Evolutionary conservation across 2,113 vertebrate species (phyloP).

Genomic region (Melospiza melodia): DNA sequence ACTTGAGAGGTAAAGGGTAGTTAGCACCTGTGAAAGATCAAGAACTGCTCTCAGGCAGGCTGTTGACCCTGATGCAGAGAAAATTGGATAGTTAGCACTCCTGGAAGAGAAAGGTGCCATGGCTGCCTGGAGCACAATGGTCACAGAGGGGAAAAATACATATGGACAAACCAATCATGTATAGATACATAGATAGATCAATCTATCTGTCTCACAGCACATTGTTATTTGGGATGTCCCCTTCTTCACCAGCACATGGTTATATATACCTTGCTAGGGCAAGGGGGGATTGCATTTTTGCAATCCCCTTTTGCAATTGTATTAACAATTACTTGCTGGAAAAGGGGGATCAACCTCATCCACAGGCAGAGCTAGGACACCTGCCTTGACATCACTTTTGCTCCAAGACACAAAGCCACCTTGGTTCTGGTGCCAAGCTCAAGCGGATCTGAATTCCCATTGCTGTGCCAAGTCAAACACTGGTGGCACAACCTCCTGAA

Average conservation of each 20-base stretch:
- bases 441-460: background rate
- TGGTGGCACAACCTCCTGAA: background rate
- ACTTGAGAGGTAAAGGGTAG: background rate
- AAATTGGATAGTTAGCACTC: background rate
- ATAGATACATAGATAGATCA: background rate
- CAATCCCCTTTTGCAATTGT: background rate
- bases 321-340: background rate
- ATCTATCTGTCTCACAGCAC: background rate
- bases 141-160: background rate
- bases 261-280: background rate
- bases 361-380: background rate
- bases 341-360: background rate
- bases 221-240: background rate
- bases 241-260: background rate
- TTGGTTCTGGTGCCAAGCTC: background rate
- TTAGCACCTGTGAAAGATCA: background rate
- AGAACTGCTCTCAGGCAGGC: background rate
- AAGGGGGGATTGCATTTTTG: background rate
- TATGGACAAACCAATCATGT: background rate
- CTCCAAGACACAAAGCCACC: background rate
- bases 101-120: background rate
- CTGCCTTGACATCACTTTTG: background rate
- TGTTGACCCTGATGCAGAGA: background rate
- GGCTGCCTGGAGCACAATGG: background rate
- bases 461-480: background rate